Percentiles rank a stretch among this genome's conserved stretches.
phyloP scores from a whole-genome alignment of 2,797 vertebrate genomes.

The Syngnathus acus region DNA sequence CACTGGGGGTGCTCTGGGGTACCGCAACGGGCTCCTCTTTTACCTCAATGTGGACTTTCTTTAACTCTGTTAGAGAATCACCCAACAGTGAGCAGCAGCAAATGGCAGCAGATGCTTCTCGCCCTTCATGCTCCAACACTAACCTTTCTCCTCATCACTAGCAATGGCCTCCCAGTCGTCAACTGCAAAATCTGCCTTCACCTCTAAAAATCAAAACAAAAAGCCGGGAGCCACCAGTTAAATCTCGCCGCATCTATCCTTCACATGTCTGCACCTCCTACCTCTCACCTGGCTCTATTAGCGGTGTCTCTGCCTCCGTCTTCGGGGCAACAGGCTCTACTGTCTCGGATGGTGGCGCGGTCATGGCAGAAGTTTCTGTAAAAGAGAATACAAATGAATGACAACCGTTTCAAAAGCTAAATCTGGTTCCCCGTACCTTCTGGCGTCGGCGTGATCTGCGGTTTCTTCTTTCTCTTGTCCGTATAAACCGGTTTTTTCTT shows the following conservation, averaged over 20 bases:
- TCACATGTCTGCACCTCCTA: not conserved
- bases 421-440: slow-evolving; percentile 69
- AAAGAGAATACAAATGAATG: not conserved
- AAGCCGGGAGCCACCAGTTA: not conserved
- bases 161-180: slow-evolving; percentile 66
- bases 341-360: slow-evolving; percentile 46
- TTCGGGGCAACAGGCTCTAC: slow-evolving; percentile 48
- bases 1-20: slow-evolving; percentile 50
- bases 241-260: not conserved
- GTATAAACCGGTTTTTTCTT: slow-evolving; percentile 94
- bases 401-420: too few species aligned
- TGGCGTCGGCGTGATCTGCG: slow-evolving; percentile 64
- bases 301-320: slow-evolving; percentile 25
- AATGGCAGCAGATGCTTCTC: not conserved
- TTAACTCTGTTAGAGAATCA: slow-evolving; percentile 67
- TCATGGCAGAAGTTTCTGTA: slow-evolving; percentile 58
- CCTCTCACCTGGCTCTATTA: slow-evolving; percentile 53
- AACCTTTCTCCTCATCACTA: slow-evolving; percentile 64
- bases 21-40: slow-evolving; percentile 73
- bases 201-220: slow-evolving; percentile 24
- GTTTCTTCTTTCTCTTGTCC: slow-evolving; percentile 91
- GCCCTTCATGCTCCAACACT: not conserved
- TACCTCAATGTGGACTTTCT: slow-evolving; percentile 90
- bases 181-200: slow-evolving; percentile 44
- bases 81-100: not conserved